A percentile compares a stretch with the other conserved stretches of the same genome.
phyloP scores from a whole-genome alignment of 2,113 vertebrate genomes.

The Edolisoma coerulescens region DNA sequence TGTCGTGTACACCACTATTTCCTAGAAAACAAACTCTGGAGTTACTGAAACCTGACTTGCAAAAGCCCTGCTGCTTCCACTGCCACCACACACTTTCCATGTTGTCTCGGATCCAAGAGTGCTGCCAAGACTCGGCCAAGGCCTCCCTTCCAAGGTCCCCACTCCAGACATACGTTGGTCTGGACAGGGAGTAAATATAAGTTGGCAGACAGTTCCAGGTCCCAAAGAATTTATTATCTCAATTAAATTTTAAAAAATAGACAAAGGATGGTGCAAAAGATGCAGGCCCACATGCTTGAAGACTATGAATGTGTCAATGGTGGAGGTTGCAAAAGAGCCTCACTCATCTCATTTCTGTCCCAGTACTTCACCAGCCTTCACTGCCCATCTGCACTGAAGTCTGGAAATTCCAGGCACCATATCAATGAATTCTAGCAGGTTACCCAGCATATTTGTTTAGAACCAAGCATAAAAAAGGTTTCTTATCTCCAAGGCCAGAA shows the following conservation, averaged over 20 bases:
- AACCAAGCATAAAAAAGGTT: not conserved
- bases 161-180: not conserved
- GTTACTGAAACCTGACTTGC: not conserved
- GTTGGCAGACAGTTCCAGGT: not conserved
- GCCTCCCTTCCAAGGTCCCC: not conserved
- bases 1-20: rapidly evolving
- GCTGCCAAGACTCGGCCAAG: not conserved
- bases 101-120: not conserved
- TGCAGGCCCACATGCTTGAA: not conserved
- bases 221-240: not conserved
- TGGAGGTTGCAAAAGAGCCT: not conserved
- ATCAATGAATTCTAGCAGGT: not conserved
- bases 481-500: not conserved
- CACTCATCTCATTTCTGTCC: not conserved
- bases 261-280: not conserved
- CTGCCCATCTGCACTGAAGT: not conserved
- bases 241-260: not conserved
- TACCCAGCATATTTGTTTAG: not conserved
- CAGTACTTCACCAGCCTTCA: not conserved
- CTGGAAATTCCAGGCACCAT: not conserved
- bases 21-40: slow-evolving; percentile 8
- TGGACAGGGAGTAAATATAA: not conserved
- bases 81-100: not conserved
- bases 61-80: not conserved
- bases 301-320: not conserved